Percentiles rank a stretch among this genome's conserved stretches.
Evolutionary conservation across 2,888 invertebrate genomes (phyloP).

Genomic region (Molorchus minor): DNA sequence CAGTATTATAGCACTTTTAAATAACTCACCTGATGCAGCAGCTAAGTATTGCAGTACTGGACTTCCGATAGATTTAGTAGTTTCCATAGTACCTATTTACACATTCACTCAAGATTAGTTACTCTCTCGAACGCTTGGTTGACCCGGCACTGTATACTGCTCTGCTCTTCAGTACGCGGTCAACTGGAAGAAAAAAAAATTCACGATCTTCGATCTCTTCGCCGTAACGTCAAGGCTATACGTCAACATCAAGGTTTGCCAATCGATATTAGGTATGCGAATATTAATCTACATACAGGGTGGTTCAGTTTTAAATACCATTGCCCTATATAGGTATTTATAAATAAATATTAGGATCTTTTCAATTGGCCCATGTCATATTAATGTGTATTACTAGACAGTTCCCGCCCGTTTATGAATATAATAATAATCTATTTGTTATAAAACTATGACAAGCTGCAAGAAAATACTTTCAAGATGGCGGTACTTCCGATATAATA

Average conservation of each 20-base stretch:
- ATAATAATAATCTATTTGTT: too few species aligned
- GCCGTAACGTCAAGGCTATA: conserved; percentile 5
- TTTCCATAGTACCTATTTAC: conserved; percentile 17
- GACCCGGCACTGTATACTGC: conserved; percentile 9
- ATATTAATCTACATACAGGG: too few species aligned
- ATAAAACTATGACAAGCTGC: too few species aligned
- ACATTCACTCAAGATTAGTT: not conserved
- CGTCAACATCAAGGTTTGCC: conserved; percentile 19
- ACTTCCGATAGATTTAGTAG: conserved; percentile 16
- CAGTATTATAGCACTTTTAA: not conserved
- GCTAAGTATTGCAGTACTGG: conserved; percentile 27
- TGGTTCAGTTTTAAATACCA: too few species aligned
- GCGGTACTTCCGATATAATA: too few species aligned
- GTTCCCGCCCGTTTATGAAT: too few species aligned
- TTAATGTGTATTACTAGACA: too few species aligned
- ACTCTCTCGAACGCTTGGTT: not conserved
- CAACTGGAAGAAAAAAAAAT: conserved; percentile 21
- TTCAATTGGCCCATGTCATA: too few species aligned
- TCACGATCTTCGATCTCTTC: not conserved
- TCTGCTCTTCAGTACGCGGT: conserved; percentile 10
- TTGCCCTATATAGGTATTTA: too few species aligned
- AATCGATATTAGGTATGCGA: not conserved
- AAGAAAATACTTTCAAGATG: too few species aligned
- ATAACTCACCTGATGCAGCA: conserved; percentile 28
- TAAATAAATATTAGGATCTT: too few species aligned